A percentile compares a stretch with the other conserved stretches of the same genome.
Evolutionary conservation across 2,888 invertebrate species (phyloP).

Genomic region (Eumacrocentrus americanus): DNA sequence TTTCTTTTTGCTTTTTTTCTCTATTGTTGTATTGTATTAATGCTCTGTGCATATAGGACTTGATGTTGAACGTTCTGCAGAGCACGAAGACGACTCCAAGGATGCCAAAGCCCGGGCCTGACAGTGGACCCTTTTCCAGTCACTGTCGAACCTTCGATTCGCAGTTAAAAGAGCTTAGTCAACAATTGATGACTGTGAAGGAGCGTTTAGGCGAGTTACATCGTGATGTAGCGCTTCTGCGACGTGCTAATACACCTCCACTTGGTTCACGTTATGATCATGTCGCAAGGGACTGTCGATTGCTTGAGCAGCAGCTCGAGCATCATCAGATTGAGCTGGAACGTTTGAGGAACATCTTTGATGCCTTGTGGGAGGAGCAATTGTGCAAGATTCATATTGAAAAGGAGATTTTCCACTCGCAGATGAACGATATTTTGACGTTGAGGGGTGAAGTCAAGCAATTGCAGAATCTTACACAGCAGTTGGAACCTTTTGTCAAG

Average conservation of each 20-base stretch:
- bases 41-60: neutral
- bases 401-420: slow-evolving; percentile 70
- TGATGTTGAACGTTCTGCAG: slow-evolving; percentile 8
- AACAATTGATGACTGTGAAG: slow-evolving; percentile 68
- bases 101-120: slow-evolving; percentile 39
- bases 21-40: neutral
- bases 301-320: slow-evolving; percentile 68
- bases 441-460: slow-evolving; percentile 72
- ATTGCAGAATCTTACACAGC: slow-evolving; percentile 68
- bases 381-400: slow-evolving; percentile 73
- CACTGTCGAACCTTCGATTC: slow-evolving; percentile 69
- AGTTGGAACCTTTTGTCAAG: slow-evolving; percentile 72
- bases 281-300: slow-evolving; percentile 66
- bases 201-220: slow-evolving; percentile 73
- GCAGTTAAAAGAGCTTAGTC: slow-evolving; percentile 67
- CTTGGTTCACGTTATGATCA: slow-evolving; percentile 63
- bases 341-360: slow-evolving; percentile 67
- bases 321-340: slow-evolving; percentile 69
- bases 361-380: slow-evolving; percentile 76
- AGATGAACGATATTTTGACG: slow-evolving; percentile 71
- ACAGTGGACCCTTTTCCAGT: slow-evolving; percentile 68
- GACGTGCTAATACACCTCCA: slow-evolving; percentile 64
- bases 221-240: slow-evolving; percentile 71
- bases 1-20: slow-evolving; percentile 30
- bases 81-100: slow-evolving; percentile 39